Percentiles rank a stretch among this genome's conserved stretches.
Evolutionary conservation across 2,797 vertebrate genomes (phyloP).

Genomic region (Ispidina picta): DNA sequence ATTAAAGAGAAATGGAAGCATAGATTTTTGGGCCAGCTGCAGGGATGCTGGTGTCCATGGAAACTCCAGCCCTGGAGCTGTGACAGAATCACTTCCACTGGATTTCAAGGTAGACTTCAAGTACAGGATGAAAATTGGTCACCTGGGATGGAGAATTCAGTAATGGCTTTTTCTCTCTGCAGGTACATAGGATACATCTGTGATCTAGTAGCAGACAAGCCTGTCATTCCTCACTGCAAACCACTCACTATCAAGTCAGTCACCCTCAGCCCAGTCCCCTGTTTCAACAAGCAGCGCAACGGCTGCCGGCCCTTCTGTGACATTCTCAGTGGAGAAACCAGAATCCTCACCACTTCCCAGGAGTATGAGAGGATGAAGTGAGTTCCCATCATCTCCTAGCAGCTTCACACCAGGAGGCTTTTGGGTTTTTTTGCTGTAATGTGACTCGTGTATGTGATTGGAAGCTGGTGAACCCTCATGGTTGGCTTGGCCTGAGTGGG

Average conservation of each 20-base stretch:
- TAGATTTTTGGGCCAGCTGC: background rate
- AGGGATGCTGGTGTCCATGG: background rate
- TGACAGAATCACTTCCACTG: rapidly evolving
- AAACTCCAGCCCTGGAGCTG: background rate
- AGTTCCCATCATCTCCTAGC: slow-evolving; percentile 21
- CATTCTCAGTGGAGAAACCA: slow-evolving; percentile 93
- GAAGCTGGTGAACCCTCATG: background rate
- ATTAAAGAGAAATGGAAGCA: background rate
- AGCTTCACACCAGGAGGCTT: background rate
- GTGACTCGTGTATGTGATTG: background rate
- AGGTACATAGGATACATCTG: slow-evolving; percentile 98
- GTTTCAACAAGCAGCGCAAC: slow-evolving; percentile 97
- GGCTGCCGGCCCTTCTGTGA: slow-evolving; percentile 98
- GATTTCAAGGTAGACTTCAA: background rate
- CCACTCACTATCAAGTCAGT: slow-evolving; percentile 90
- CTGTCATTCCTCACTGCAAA: slow-evolving; percentile 91
- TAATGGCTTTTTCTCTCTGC: slow-evolving; percentile 2
- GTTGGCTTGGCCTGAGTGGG: background rate
- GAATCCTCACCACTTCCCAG: slow-evolving; percentile 93
- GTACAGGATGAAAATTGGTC: background rate
- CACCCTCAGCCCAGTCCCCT: slow-evolving; percentile 92
- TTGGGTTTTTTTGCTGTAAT: background rate
- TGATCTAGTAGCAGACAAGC: slow-evolving; percentile 95
- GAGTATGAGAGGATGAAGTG: slow-evolving; percentile 99
- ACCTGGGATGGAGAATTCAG: background rate